These are phyloP conservation scores for Fringilla coelebs DNA, from an alignment of 2,797 vertebrate species.

Conservation along the genomic window DNA sequence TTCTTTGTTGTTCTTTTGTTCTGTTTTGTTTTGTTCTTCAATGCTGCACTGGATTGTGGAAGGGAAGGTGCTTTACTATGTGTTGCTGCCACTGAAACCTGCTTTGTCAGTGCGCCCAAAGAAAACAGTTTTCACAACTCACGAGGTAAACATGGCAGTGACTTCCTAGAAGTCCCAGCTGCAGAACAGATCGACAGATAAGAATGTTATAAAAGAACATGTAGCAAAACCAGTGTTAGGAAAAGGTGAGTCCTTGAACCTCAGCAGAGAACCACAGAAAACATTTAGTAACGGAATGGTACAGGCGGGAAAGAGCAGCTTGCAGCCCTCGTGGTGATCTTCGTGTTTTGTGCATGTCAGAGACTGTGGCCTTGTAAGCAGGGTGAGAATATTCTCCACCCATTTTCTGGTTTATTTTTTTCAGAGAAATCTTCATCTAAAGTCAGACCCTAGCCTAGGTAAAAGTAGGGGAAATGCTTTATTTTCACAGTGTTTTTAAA, in stretches of 20 bases:
- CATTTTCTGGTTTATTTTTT: background rate
- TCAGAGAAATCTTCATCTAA: background rate
- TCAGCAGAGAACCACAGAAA: background rate
- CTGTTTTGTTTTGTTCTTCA: background rate
- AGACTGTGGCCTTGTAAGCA: background rate
- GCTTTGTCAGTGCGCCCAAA: background rate
- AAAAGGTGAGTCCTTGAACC: background rate
- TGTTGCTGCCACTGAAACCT: background rate
- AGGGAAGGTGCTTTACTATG: background rate
- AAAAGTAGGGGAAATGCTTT: background rate
- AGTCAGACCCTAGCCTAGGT: background rate
- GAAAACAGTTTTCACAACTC: background rate
- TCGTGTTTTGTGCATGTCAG: background rate
- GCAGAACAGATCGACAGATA: background rate
- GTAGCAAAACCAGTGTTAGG: background rate
- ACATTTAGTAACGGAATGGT: background rate
- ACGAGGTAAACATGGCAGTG: background rate
- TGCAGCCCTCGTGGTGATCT: background rate
- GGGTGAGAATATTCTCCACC: background rate
- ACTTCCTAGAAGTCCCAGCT: conserved; percentile 15
- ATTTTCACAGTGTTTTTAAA: background rate
- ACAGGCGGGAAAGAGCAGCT: background rate
- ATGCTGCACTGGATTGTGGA: conserved; percentile 31
- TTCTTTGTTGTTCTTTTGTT: background rate
- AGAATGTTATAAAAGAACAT: background rate